Percentiles rank a stretch among this genome's conserved stretches.
Conservation (phyloP, 1,140 invertebrate species). For the Drosophila nasuta region DNA sequence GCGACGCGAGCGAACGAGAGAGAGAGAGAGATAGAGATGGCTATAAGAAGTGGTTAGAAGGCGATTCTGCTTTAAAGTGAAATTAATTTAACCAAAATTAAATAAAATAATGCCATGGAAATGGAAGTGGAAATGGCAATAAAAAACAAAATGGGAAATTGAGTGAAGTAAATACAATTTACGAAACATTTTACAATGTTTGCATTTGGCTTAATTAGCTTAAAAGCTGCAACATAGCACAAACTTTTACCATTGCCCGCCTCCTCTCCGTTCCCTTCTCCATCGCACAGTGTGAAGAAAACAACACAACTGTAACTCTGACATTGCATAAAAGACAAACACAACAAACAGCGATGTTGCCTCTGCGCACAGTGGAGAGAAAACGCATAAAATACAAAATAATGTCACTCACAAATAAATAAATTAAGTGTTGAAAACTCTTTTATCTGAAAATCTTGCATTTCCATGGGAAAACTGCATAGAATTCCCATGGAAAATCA, state of each 20-base stretch:
- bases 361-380: slow-evolving; percentile 20
- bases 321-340: slow-evolving; percentile 58
- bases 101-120: slow-evolving; percentile 23
- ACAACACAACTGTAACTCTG: slow-evolving; percentile 34
- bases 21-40: not conserved
- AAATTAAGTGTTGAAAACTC: too few relatives aligned
- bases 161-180: slow-evolving; percentile 25
- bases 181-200: slow-evolving; percentile 38
- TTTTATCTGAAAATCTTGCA: too few relatives aligned
- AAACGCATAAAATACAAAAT: not conserved
- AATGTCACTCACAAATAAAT: not conserved
- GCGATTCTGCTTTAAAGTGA: slow-evolving; percentile 1
- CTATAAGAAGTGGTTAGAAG: not conserved
- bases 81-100: slow-evolving; percentile 22
- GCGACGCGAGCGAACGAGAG: not conserved
- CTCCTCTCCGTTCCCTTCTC: not conserved
- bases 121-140: not conserved
- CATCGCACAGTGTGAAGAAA: slow-evolving; percentile 7
- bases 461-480: too few relatives aligned
- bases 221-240: slow-evolving; percentile 48
- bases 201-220: slow-evolving; percentile 55
- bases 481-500: too few relatives aligned
- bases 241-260: slow-evolving; percentile 25
- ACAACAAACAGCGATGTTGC: slow-evolving; percentile 32
- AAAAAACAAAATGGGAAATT: not conserved